A percentile compares a stretch with the other conserved stretches of the same genome.
Evolutionary conservation across 2,113 vertebrate genomes (phyloP).

Genomic region (Heterotilapia buettikoferi): DNA sequence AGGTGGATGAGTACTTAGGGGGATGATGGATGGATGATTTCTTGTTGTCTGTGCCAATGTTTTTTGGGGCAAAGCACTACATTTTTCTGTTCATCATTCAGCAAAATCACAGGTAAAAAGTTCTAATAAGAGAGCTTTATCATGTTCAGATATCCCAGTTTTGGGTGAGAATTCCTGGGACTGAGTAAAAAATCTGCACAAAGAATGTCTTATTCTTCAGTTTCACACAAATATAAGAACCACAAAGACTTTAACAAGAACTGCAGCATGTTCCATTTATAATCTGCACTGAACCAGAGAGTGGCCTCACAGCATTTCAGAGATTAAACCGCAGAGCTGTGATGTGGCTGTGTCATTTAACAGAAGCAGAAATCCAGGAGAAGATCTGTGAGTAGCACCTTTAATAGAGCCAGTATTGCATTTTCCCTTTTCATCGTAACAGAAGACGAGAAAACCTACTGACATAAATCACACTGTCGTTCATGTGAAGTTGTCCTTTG

Average conservation of each 20-base stretch:
- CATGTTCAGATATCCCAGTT: not conserved
- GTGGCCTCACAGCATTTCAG: not conserved
- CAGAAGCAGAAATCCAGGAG: not conserved
- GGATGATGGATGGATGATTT: not conserved
- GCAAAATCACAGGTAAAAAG: not conserved
- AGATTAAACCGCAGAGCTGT: not conserved
- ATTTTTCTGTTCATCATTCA: not conserved
- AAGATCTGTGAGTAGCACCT: not conserved
- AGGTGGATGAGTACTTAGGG: not conserved
- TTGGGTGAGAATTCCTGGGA: not conserved
- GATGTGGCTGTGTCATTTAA: not conserved
- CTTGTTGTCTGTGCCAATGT: not conserved
- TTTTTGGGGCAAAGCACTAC: not conserved
- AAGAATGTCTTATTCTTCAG: not conserved
- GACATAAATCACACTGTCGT: not conserved
- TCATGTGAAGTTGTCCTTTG: not conserved
- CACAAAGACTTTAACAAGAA: not conserved
- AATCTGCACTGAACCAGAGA: not conserved
- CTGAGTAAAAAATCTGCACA: not conserved
- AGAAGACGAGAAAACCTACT: not conserved
- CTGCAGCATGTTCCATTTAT: not conserved
- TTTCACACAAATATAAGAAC: not conserved
- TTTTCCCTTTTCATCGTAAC: not conserved
- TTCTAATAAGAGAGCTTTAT: not conserved
- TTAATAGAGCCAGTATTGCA: not conserved